Evolutionary conservation across 2,797 vertebrate species (phyloP).

Genomic region (Sphenodon punctatus): DNA sequence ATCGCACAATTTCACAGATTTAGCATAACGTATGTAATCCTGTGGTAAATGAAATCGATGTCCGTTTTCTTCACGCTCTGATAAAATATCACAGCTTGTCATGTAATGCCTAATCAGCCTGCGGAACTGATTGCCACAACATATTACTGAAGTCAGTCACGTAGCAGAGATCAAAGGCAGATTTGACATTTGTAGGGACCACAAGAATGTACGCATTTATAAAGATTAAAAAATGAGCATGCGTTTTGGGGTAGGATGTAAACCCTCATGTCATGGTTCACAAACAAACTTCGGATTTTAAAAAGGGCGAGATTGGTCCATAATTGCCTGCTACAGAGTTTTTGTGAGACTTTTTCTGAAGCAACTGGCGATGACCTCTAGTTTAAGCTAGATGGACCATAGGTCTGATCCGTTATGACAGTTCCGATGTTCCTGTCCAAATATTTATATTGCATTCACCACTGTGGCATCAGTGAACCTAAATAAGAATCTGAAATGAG

Average conservation of each 20-base stretch:
- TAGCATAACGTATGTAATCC: too few species aligned
- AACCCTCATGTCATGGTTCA: background rate
- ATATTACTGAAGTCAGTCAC: background rate
- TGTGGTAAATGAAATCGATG: too few species aligned
- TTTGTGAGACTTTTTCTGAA: background rate
- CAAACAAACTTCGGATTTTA: background rate
- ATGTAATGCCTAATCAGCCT: background rate
- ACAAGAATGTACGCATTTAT: background rate
- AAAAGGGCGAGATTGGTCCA: background rate
- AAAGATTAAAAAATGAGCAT: background rate
- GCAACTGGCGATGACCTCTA: background rate
- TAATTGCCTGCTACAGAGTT: background rate
- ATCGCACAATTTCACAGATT: too few species aligned
- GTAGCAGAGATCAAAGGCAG: background rate
- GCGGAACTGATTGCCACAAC: background rate
- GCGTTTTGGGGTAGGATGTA: background rate
- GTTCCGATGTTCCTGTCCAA: background rate
- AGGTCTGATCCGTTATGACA: background rate
- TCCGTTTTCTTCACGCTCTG: too few species aligned
- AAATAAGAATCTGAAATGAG: background rate
- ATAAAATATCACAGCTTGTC: too few species aligned
- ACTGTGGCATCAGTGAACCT: accelerated
- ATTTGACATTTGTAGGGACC: background rate
- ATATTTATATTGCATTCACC: background rate
- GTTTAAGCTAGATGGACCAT: background rate